Base-by-base conservation (phyloP, 2,888 invertebrate genomes). In the Rhimphoctona megacephalus region DNA sequence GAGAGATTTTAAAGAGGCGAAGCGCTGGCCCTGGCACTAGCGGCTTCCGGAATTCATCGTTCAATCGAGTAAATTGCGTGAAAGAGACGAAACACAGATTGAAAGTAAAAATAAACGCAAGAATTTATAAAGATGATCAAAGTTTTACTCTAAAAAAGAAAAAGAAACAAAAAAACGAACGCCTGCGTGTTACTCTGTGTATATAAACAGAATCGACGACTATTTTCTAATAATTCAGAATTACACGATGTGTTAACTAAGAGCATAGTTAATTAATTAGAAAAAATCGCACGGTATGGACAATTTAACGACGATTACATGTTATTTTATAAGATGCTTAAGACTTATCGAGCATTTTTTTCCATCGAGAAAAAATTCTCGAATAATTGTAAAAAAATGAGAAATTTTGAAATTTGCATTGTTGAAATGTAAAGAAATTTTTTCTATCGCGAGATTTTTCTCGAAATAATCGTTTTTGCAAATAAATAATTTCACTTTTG, bases 41-140 rank as follows among this genome's bases (percentile, higher is more conserved):
- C 69, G 67, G 70, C 78, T 80, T 72, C 70, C 70, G 39, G 69
- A 74, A 57, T 49, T 67, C 72, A 78, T 73, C 72, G 81, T 19
- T 25, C 19, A 69, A 61, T 69, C 78, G 57, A 57, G 57, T 83
- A 39, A 78, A 30, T 25, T 14, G 61, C 25, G 30, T 25, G 25
- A 66, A 33, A 33, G 36, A 74, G 11, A 8, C 57, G 25, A 39
- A 36, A 39, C 22, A 14, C 49, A 49, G 49, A 22, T 52, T 73
- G 1, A 19, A 30, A 33, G 52, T n/a, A 52, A 19, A 8, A 39
- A 66, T 36, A 39, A 39, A 11, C 9, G 39, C 7, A 22, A 61
- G 14, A 57, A 36, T 61, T 57, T 61, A 74, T 33, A 57, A 74
- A 17, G 25, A 54, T 54, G 25, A 57, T 61, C 43, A 61, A 25